Evolutionary conservation across 2,888 invertebrate genomes (phyloP).

Genomic region (Sepioteuthis lessoniana): DNA sequence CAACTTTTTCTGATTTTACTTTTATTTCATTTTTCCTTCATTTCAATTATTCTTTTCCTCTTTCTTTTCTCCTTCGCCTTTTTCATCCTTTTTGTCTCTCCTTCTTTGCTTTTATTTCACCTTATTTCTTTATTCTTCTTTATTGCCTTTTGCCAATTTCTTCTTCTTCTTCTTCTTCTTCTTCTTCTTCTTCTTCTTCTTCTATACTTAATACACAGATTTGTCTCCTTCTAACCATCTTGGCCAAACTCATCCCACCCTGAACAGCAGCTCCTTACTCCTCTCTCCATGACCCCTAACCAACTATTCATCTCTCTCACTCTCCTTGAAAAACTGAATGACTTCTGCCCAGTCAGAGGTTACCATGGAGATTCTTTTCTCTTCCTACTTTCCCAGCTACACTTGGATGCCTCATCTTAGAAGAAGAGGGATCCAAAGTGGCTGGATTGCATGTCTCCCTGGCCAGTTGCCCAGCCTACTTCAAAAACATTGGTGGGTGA

Average conservation of each 20-base stretch:
- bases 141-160: background rate
- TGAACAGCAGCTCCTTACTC: background rate
- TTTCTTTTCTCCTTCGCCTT: conserved; percentile 24
- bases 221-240: background rate
- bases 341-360: background rate
- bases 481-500: background rate
- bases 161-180: background rate
- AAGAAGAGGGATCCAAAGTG: background rate
- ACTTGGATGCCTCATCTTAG: background rate
- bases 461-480: conserved; percentile 21
- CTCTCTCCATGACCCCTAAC: background rate
- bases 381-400: background rate
- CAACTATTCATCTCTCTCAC: no score
- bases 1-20: conserved; percentile 33
- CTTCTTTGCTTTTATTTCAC: background rate
- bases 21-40: background rate
- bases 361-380: background rate
- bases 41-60: conserved; percentile 25
- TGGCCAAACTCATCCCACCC: background rate
- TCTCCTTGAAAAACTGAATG: background rate
- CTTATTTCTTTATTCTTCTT: background rate
- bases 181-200: background rate
- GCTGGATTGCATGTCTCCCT: background rate
- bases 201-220: background rate
- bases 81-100: background rate